Evolutionary conservation across 1,140 invertebrate species (phyloP).

Genomic region (Calosoma granatense): DNA sequence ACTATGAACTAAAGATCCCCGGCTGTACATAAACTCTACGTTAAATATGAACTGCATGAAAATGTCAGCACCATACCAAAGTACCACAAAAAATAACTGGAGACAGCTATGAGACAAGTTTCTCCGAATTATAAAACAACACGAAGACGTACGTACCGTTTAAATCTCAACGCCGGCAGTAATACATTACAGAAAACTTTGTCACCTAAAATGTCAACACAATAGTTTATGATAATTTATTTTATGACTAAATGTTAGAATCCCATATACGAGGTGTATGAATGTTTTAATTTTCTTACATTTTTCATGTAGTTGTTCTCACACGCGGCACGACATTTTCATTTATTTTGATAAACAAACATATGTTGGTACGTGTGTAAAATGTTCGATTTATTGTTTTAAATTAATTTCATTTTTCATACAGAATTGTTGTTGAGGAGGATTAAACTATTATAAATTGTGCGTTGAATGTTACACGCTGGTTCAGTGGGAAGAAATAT

Average conservation of each 20-base stretch:
- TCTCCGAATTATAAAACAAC: not conserved
- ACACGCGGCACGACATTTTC: too few relatives aligned
- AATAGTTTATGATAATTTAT: not conserved
- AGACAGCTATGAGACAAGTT: not conserved
- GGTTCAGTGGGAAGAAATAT: too few relatives aligned
- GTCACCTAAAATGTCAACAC: not conserved
- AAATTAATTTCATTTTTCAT: not conserved
- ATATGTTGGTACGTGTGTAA: not conserved
- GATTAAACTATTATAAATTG: too few relatives aligned
- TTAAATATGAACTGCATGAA: not conserved
- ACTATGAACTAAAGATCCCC: not conserved
- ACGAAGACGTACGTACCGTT: not conserved
- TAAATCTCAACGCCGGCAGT: not conserved
- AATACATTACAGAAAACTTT: not conserved
- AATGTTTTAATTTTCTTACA: not conserved
- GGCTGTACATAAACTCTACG: not conserved
- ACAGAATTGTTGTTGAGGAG: not conserved
- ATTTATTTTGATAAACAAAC: not conserved
- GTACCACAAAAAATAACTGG: not conserved
- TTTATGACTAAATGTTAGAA: not conserved
- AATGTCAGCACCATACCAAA: not conserved
- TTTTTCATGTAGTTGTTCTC: too few relatives aligned
- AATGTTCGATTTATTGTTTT: not conserved
- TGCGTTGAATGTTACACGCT: too few relatives aligned
- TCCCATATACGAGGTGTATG: too few relatives aligned